phyloP scores from a whole-genome alignment of 2,113 vertebrate species.

The Nestor notabilis region DNA sequence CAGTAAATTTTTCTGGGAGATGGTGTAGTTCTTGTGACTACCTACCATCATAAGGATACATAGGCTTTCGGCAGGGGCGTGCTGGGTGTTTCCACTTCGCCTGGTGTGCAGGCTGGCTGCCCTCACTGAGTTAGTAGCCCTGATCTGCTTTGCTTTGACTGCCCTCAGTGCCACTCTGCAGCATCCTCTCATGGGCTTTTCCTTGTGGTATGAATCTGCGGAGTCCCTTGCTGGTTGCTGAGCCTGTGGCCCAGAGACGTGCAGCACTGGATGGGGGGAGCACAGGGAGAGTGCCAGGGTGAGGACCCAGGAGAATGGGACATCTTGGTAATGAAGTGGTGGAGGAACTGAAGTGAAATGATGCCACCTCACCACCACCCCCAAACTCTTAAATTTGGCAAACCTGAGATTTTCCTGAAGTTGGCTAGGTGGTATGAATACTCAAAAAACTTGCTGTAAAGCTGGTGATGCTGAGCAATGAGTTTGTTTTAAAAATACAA shows the following conservation, averaged over 20 bases:
- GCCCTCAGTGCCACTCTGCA: not conserved
- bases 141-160: not conserved
- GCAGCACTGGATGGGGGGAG: not conserved
- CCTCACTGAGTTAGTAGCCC: not conserved
- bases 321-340: not conserved
- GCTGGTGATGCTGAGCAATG: not conserved
- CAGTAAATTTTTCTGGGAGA: not conserved
- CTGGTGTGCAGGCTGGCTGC: not conserved
- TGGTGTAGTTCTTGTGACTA: not conserved
- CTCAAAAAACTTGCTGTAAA: not conserved
- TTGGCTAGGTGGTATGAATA: not conserved
- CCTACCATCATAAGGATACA: not conserved
- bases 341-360: not conserved
- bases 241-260: fast-evolving
- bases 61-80: not conserved
- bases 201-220: fast-evolving
- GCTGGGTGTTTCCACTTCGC: not conserved
- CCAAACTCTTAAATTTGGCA: not conserved
- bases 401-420: not conserved
- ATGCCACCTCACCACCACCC: too few relatives aligned
- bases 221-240: not conserved
- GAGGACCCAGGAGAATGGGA: too few relatives aligned
- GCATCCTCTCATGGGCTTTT: not conserved
- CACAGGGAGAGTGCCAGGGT: not conserved
- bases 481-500: not conserved